phyloP scores from a whole-genome alignment of 2,797 vertebrate species.

The Melanotaenia trifasciata region DNA sequence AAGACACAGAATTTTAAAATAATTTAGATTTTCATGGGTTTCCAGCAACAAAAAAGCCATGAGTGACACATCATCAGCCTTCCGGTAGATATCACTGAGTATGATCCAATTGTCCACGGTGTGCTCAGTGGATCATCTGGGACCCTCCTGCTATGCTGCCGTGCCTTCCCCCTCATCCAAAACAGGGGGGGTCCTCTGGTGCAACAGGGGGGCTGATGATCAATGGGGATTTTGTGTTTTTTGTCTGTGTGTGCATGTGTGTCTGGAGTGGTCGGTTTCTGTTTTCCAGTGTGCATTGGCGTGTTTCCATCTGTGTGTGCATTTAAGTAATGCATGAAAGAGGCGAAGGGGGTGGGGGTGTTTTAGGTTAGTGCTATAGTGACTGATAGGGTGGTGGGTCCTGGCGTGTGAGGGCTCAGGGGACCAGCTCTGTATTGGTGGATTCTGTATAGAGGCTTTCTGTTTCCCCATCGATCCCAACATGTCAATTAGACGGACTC shows the following conservation, averaged over 20 bases:
- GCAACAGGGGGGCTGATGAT: constrained; percentile 66
- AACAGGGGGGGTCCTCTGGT: constrained; percentile 59
- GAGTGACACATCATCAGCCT: constrained; percentile 69
- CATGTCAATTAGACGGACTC: constrained; percentile 81
- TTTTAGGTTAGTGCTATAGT: constrained; percentile 71
- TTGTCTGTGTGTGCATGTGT: constrained; percentile 62
- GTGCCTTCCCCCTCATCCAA: constrained; percentile 55
- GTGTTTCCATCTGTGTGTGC: constrained; percentile 54
- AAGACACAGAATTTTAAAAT: not conserved
- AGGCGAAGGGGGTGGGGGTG: constrained; percentile 46
- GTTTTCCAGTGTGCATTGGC: constrained; percentile 42
- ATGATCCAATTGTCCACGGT: constrained; percentile 80
- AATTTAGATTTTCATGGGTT: not conserved
- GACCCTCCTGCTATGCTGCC: constrained; percentile 66
- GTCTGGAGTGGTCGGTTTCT: constrained; percentile 38
- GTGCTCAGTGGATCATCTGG: constrained; percentile 80
- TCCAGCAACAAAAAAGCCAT: constrained; percentile 28
- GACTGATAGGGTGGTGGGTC: constrained; percentile 77
- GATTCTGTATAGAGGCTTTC: constrained; percentile 72
- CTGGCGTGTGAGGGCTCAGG: constrained; percentile 62
- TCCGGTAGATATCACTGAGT: constrained; percentile 71
- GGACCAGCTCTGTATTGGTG: constrained; percentile 74
- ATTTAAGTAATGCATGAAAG: constrained; percentile 60
- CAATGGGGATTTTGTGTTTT: constrained; percentile 81
- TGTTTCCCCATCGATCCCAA: constrained; percentile 79